A percentile compares a stretch with the other conserved stretches of the same genome.
These are phyloP conservation scores for Parelbella ahira DNA, from an alignment of 2,888 invertebrate species.

Conservation along the genomic window DNA sequence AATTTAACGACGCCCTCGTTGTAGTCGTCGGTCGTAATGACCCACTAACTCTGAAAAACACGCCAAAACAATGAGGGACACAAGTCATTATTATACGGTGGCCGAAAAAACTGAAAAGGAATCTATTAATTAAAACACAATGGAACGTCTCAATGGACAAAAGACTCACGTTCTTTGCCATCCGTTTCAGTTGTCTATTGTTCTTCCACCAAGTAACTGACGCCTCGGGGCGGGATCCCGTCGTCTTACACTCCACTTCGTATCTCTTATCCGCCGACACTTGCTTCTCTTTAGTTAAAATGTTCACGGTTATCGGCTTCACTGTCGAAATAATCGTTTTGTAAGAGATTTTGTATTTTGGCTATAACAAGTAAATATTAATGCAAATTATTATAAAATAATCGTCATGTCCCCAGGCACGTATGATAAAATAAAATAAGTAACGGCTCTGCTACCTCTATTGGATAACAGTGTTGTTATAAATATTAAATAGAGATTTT, in stretches of 20 bases:
- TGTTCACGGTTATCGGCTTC: constrained; percentile 91
- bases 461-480: too few relatives aligned
- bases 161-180: constrained; percentile 87
- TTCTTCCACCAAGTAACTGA: constrained; percentile 95
- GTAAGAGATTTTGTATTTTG: too few relatives aligned
- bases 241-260: constrained; percentile 92
- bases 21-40: constrained; percentile 26
- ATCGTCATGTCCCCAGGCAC: too few relatives aligned
- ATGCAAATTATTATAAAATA: too few relatives aligned
- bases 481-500: too few relatives aligned
- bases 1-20: constrained; percentile 24
- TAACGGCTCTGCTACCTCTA: too few relatives aligned
- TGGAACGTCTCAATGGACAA: constrained; percentile 40
- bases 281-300: constrained; percentile 90
- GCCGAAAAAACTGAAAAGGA: constrained; percentile 45
- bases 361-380: too few relatives aligned
- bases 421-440: too few relatives aligned
- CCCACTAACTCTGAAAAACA: constrained; percentile 24
- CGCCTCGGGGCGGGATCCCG: constrained; percentile 92
- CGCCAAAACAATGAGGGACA: constrained; percentile 33
- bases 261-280: constrained; percentile 92
- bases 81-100: constrained; percentile 35
- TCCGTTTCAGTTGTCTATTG: constrained; percentile 88
- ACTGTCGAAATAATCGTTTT: constrained; percentile 79
- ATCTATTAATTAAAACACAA: constrained; percentile 65